Evolutionary conservation across 92 coral and sea anemone species (phyloP).

Genomic region (Epizoanthus scotinus): DNA sequence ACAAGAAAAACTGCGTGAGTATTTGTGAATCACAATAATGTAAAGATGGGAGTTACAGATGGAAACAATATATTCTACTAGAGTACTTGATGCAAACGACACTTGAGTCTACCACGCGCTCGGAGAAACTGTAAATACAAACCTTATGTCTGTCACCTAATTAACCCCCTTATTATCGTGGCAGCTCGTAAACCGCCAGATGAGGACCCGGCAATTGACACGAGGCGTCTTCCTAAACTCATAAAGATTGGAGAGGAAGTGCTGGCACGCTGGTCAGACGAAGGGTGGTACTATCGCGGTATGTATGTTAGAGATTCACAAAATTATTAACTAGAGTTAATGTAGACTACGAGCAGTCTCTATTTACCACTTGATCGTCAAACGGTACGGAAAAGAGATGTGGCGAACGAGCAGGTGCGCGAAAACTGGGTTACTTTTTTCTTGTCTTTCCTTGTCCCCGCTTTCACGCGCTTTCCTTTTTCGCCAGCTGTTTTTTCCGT

Average conservation of each 20-base stretch:
- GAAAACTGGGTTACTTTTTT: too few species aligned
- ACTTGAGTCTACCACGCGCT: too few species aligned
- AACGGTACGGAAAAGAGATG: background rate
- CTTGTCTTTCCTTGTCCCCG: too few species aligned
- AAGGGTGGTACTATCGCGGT: conserved; percentile 99
- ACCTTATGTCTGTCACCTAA: background rate
- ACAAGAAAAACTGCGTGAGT: too few species aligned
- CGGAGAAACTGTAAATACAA: background rate
- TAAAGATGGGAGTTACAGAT: too few species aligned
- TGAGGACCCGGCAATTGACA: conserved; percentile 95
- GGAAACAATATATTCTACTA: too few species aligned
- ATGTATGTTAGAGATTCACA: too few species aligned
- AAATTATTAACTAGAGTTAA: too few species aligned
- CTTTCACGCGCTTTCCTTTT: too few species aligned
- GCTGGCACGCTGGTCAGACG: conserved; percentile 95
- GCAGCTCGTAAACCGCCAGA: conserved; percentile 96
- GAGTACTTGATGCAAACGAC: too few species aligned
- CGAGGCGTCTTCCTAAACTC: conserved; percentile 68
- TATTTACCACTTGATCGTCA: background rate
- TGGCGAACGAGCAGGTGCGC: background rate
- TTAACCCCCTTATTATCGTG: background rate
- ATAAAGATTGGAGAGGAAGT: conserved; percentile 91
- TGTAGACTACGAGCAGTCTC: background rate
- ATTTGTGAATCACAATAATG: too few species aligned
- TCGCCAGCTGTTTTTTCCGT: too few species aligned